Evolutionary conservation across 2,113 vertebrate species (phyloP), one percentile per base, ranked within the genome.

Genomic region (Chinchilla lanigera): DNA sequence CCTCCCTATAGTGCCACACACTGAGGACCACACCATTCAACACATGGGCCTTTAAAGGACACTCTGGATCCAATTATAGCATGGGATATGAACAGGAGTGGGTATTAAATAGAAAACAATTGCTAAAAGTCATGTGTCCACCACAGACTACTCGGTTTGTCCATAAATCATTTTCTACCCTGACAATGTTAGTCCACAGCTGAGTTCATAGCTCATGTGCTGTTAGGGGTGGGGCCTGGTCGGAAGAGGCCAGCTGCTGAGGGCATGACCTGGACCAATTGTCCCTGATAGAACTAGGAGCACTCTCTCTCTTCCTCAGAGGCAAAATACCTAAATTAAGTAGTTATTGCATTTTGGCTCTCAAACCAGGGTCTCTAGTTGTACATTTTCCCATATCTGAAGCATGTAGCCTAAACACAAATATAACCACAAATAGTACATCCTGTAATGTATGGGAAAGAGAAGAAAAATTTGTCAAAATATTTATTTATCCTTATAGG

Each of bases 341-440:
- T 52, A 50, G 28, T 78, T 50, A 60, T 56, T 80, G 13, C 10
- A 73, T 12, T 47, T n/a, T 11, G 71, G 2, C 16, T 60, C 11
- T 87, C 73, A 84, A 6, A 80, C 28, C 17, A 89, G 35, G 17
- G 26, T 44, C 50, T 85, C 33, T 28, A n/a, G 35, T n/a, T 65
- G 47, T 71, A 67, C 4, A 44, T 67, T 87, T 86, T 52, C n/a
- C 50, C 13, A 47, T 17, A 41, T 81, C 44, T 80, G 47, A 11
- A 89, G 88, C 35, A 35, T 7, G n/a, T 54, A 41, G 26, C 6
- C 52, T 82, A 86, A 92, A 38, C 47, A 84, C n/a, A 89, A 77
- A n/a, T 41, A 82, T 41, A 69, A 82, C 28, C 47, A 96, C 52
- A 71, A 92, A 86, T 91, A 82, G 89, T 16, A 52, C 26, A 85